Evolutionary conservation across 2,888 invertebrate genomes (phyloP), one percentile per base, ranked within the genome.

Genomic region (Drosophila mettleri): DNA sequence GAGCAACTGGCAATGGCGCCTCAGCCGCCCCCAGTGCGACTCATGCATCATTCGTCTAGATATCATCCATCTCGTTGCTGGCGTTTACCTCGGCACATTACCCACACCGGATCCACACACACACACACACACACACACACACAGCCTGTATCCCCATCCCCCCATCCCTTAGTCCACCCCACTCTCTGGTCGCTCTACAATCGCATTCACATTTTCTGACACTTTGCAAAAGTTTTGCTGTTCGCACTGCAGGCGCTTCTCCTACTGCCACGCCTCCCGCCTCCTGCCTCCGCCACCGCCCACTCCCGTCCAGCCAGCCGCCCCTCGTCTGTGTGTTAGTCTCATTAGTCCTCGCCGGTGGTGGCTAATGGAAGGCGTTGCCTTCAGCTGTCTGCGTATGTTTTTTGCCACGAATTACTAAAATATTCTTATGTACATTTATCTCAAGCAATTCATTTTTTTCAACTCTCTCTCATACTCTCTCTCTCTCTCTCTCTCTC

Each of bases 31-130:
- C 88, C 84, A 75, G 59, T 73, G 80, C 85, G 89, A 80, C 85
- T 87, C 89, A 89, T 89, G 89, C 90, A 89, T 89, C 89, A 89
- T 88, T 80, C 86, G 87, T 85, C 83, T 84, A 88, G 87, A 90
- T 88, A 89, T 86, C 90, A 89, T 89, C 85, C 89, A 89, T 89
- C 90, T 89, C 88, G 68, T 79, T 62, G 69, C 74, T 74, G 88
- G 82, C 82, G 66, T 84, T 82, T 72, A 87, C 86, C 88, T 87
- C 86, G 74, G 80, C 84, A 80, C 86, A 88, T 80, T 80, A 80
- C 84, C 84, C 86, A 76, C 57, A 63, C 73, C 72, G 74, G 68
- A 74, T 51, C 45, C 54, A 27, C 45, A 49, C n/a, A 41, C 52
- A 43, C 41, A 46, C 54, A 27, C 46, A n/a, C 20, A 31, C 36